phyloP scores from a whole-genome alignment of 2,888 invertebrate genomes.

The Phaonia tiefii region DNA sequence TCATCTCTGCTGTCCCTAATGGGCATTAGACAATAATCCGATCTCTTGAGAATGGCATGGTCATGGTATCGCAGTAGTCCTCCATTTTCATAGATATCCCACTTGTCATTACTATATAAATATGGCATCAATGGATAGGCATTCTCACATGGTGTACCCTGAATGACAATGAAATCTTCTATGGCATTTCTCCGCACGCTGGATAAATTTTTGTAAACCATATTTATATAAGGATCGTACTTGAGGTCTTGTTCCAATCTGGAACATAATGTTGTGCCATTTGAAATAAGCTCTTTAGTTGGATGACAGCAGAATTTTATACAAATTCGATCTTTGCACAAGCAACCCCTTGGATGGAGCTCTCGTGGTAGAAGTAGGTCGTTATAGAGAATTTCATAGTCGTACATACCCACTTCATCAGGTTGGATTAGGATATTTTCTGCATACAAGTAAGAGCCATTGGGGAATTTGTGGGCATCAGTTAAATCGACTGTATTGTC shows the following conservation, averaged over 20 bases:
- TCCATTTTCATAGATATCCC: conserved; percentile 71
- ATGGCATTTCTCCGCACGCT: not conserved
- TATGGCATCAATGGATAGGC: conserved; percentile 74
- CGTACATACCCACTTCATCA: conserved; percentile 62
- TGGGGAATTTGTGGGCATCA: conserved; percentile 52
- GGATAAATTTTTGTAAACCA: conserved; percentile 22
- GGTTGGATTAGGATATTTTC: conserved; percentile 66
- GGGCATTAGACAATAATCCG: conserved; percentile 59
- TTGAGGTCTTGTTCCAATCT: not conserved
- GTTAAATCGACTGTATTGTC: conserved; percentile 71
- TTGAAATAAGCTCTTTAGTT: not conserved
- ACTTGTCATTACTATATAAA: conserved; percentile 67
- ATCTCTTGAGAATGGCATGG: conserved; percentile 28
- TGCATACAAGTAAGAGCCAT: conserved; percentile 70
- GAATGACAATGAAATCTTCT: not conserved
- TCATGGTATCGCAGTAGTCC: conserved; percentile 22
- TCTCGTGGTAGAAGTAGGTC: conserved; percentile 36
- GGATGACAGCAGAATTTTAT: conserved; percentile 71
- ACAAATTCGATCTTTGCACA: conserved; percentile 71
- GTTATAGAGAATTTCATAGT: conserved; percentile 60
- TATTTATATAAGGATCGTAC: conserved; percentile 35
- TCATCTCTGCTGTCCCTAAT: not conserved
- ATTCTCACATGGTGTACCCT: conserved; percentile 65
- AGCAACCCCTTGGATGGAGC: conserved; percentile 71
- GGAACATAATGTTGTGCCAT: not conserved